These are phyloP conservation scores for Ryuthela nishihirai DNA, from an alignment of 2,888 invertebrate species.

Conservation along the genomic window DNA sequence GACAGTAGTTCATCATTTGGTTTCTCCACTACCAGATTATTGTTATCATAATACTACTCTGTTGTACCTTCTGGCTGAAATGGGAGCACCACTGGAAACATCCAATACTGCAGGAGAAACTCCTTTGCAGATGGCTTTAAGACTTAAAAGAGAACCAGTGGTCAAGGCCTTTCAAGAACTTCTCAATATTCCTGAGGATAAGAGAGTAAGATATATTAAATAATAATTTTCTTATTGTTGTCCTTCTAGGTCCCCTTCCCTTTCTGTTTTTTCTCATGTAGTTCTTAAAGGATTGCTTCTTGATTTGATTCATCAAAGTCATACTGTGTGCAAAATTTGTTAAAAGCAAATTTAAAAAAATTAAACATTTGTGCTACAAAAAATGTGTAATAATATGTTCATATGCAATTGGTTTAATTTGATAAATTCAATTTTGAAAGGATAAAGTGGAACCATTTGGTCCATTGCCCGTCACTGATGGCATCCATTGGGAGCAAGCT, in stretches of 20 bases:
- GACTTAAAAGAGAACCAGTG: conserved; percentile 29
- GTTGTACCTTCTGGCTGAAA: conserved; percentile 46
- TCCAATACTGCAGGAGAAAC: conserved; percentile 45
- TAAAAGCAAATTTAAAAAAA: too few species aligned
- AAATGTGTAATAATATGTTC: too few species aligned
- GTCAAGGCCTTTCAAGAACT: conserved; percentile 38
- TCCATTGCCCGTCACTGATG: conserved; percentile 21
- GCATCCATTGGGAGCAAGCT: conserved; percentile 33
- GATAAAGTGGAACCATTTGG: conserved; percentile 32
- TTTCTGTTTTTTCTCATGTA: background rate
- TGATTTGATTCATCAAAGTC: too few species aligned
- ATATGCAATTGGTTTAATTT: too few species aligned
- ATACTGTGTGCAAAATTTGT: too few species aligned
- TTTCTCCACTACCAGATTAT: conserved; percentile 48
- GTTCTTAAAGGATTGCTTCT: background rate
- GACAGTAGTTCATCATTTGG: conserved; percentile 51
- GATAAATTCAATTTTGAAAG: too few species aligned
- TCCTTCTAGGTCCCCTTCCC: background rate
- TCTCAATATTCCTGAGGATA: conserved; percentile 27
- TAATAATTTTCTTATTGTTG: background rate
- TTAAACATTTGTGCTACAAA: too few species aligned
- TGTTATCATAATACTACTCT: conserved; percentile 51
- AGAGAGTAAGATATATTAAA: conserved; percentile 14
- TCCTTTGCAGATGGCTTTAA: conserved; percentile 41
- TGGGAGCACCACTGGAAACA: conserved; percentile 47